Evolutionary conservation across 1,140 invertebrate species (phyloP), one percentile per base, ranked within the genome.

Genomic region (Drosophila parabipectinata): DNA sequence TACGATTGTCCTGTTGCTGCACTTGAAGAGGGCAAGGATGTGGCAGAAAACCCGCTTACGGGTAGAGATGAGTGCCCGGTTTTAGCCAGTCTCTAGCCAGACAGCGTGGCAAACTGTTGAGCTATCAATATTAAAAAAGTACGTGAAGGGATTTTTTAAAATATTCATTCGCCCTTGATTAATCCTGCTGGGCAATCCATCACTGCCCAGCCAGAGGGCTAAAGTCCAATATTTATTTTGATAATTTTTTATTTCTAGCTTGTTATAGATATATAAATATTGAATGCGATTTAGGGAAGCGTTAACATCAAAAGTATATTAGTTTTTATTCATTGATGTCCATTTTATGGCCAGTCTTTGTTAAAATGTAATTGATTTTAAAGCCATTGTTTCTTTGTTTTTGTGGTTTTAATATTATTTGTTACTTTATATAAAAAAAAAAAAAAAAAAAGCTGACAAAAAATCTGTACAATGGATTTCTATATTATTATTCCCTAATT

Each of bases 1-100:
- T 88, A 63, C 84, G 85, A 68, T 83, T 74, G 79, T 73, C 79
- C 79, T 88, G 83, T 89, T 87, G 79, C 78, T 88, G 72, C 63
- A 59, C 71, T 62, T 30, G 32, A 34, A 15, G 8, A 7, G 8
- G 45, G 14, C 28, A 24, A 14, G 15, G 26, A 7, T 21, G 18
- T 15, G 12, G 26, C 15, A 56, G 30, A 28, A 44, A 28, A 14
- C 64, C 50, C 34, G 51, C 69, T 34, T 18, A 39, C 37, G 53
- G 18, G 39, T 41, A 66, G 73, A 77, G 64, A 77, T 71, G 57
- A 55, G 54, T 55, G 41, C 66, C n/a, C n/a, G 24, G 9, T 37
- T 37, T 37, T n/a, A 47, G 18, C 32, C 32, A 50, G n/a, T 37
- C 1, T 44, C 15, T 18, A 44, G 14, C 41, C 63, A 69, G 63